Conservation (phyloP, 2,113 vertebrate species). For the Solenodon paradoxus region DNA sequence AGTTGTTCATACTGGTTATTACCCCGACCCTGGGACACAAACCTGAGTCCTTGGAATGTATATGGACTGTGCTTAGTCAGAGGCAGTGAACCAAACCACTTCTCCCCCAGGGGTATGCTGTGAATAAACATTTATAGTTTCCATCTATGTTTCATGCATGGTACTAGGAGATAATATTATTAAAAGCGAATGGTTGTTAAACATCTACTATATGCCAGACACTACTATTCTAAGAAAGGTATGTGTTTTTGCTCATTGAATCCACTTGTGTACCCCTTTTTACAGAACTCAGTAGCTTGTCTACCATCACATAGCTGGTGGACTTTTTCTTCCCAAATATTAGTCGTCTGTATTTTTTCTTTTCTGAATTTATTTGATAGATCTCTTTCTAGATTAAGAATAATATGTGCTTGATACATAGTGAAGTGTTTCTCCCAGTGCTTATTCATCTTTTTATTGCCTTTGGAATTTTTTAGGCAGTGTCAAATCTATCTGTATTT, state of each 20-base stretch:
- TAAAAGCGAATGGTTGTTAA: not conserved
- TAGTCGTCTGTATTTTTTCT: not conserved
- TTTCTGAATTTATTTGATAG: slow-evolving; percentile 32
- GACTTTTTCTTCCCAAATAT: not conserved
- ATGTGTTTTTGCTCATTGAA: not conserved
- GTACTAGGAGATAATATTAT: not conserved
- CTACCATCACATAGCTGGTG: not conserved
- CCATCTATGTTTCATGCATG: not conserved
- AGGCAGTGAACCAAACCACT: too few relatives aligned
- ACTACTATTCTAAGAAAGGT: not conserved
- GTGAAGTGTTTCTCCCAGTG: not conserved
- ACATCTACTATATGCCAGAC: not conserved
- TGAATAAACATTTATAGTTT: not conserved
- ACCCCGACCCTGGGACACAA: too few relatives aligned
- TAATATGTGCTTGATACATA: not conserved
- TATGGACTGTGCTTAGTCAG: too few relatives aligned
- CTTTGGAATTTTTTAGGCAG: not conserved
- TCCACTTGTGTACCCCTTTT: not conserved
- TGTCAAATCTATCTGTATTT: not conserved
- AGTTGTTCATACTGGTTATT: too few relatives aligned
- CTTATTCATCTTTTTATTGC: not conserved
- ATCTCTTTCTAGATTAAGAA: not conserved
- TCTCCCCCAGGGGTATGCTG: too few relatives aligned
- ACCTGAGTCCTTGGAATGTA: too few relatives aligned
- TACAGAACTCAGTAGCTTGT: not conserved